Conservation (phyloP, 2,888 invertebrate species). For the Meandrusa payeni region DNA sequence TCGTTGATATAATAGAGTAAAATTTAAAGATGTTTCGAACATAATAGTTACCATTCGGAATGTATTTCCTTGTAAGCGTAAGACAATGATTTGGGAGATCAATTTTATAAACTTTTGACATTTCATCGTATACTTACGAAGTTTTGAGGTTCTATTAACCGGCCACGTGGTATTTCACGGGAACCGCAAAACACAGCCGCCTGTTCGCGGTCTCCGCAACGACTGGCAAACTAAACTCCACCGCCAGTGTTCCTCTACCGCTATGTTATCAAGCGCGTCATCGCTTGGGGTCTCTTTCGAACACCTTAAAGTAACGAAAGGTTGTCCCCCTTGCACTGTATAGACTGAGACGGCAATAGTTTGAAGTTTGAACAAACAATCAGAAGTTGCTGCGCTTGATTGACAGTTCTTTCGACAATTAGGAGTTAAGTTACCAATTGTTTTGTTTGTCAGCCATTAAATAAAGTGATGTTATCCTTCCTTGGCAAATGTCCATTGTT, state of each 20-base stretch:
- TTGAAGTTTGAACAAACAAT: conserved; percentile 26
- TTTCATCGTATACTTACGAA: conserved; percentile 47
- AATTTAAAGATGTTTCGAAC: no score
- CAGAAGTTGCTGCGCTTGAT: conserved; percentile 31
- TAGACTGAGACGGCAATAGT: conserved; percentile 23
- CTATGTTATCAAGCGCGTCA: conserved; percentile 35
- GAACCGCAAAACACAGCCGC: conserved; percentile 45
- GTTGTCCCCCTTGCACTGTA: conserved; percentile 11
- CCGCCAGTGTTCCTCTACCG: conserved; percentile 26
- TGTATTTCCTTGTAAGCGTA: background rate
- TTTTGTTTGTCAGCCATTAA: conserved; percentile 1
- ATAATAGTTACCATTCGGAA: no score
- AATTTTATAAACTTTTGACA: conserved; percentile 7
- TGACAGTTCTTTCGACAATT: conserved; percentile 3
- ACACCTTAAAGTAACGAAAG: conserved; percentile 9
- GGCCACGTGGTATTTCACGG: conserved; percentile 62
- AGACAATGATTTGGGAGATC: background rate
- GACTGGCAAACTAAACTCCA: conserved; percentile 51
- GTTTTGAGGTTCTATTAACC: conserved; percentile 51
- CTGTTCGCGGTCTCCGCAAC: conserved; percentile 64
- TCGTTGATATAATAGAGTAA: no score
- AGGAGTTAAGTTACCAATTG: conserved; percentile 19
- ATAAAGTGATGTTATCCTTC: background rate
- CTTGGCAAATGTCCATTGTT: conserved; percentile 8
- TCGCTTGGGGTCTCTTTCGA: conserved; percentile 24